Base-by-base conservation (phyloP, 2,888 invertebrate genomes). In the Pasiphila rectangulata region DNA sequence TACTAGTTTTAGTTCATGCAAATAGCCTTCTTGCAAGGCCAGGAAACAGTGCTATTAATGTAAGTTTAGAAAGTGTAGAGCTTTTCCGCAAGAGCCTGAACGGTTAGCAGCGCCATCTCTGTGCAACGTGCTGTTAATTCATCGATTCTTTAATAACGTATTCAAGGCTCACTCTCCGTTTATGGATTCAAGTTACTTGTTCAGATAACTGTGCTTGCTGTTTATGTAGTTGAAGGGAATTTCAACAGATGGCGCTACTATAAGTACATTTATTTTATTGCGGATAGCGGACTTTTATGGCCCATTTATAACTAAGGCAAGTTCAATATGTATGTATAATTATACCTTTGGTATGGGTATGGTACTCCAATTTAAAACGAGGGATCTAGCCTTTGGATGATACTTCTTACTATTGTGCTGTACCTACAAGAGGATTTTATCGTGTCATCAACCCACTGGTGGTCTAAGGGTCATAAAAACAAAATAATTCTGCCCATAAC, bases 61-160 rank as follows among this genome's bases (percentile, higher is more conserved):
- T 25, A 34, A 34, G 37, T 50, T 50, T 50, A 45, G 50, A 50
- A 50, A 50, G 50, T 41, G 32, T 12, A 0, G 25, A 46, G 41
- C 41, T 42, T 41, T 50, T 50, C 50, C 37, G 50, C 37, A 32
- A 37, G 12, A 40, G 27, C 15, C 3, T 3, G 9, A 9, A 12
- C 1, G 3, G 15, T 19, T n/a, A 12, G 42, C 38, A 35, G 35
- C 49, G 55, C 45, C 57, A 57, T 54, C 57, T 57, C 6, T 47
- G 15, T 15, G 15, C n/a, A 5, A 10, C 2, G 12, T 12, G 40
- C 6, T 4, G 17, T n/a, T 15, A 50, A 5, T 40, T 32, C 6
- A 37, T 42, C 25, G 41, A 50, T 23, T 32, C 32, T 19, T 4
- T 9, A 16, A 3, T 32, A 32, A 9, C 3, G 5, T 32, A 21